These are phyloP conservation scores for Protomyctophum bolini DNA, from an alignment of 2,113 vertebrate genomes.

Conservation along the genomic window DNA sequence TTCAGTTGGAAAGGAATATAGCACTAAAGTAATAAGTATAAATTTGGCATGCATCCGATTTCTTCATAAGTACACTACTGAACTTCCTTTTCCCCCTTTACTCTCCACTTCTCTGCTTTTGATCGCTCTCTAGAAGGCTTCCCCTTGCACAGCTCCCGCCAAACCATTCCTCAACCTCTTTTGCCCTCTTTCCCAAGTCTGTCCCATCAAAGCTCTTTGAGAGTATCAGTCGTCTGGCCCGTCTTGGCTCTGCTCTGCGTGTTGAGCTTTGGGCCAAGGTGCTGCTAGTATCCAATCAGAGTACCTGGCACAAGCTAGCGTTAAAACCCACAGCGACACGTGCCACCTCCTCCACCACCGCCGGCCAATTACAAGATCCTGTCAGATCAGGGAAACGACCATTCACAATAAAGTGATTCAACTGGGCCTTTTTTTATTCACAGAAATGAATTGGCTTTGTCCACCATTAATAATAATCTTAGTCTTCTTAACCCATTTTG, in stretches of 20 bases:
- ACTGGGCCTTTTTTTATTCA: too few species aligned
- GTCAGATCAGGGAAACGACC: constrained; percentile 24
- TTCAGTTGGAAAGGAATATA: too few species aligned
- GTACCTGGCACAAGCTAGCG: constrained; percentile 33
- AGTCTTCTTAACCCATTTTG: too few species aligned
- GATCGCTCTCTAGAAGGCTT: neutral
- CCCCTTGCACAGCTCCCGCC: neutral
- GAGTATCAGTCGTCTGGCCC: constrained; percentile 5
- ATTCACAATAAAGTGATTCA: constrained; percentile 7
- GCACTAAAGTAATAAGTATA: too few species aligned
- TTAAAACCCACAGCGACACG: constrained; percentile 32
- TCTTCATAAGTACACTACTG: too few species aligned
- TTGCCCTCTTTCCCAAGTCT: constrained; percentile 1
- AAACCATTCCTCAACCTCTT: neutral
- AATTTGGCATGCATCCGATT: too few species aligned
- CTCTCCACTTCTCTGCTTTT: neutral
- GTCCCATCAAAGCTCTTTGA: neutral
- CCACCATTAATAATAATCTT: too few species aligned
- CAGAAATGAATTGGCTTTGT: too few species aligned
- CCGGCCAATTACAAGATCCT: constrained; percentile 42
- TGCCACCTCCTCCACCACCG: constrained; percentile 25
- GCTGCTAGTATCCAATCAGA: constrained; percentile 31
- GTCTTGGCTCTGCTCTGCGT: constrained; percentile 1
- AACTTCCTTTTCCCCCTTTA: neutral
- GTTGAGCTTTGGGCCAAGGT: constrained; percentile 4